Conservation (phyloP, 2,888 invertebrate species). For the Hypsopygia costalis region DNA sequence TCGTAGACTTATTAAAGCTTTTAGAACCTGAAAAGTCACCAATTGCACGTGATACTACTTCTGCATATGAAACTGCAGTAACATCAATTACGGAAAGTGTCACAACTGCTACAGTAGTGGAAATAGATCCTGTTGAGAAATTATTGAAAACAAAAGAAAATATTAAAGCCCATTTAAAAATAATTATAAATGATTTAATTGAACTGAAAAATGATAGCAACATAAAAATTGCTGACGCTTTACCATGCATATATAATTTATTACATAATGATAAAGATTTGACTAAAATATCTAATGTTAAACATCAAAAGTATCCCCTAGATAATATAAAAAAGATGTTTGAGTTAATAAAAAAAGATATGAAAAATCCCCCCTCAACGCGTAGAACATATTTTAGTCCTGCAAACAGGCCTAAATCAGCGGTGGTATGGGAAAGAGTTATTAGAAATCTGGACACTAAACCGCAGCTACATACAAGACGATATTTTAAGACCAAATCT, state of each 20-base stretch:
- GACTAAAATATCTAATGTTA: slow-evolving; percentile 6
- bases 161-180: slow-evolving; percentile 57
- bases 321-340: slow-evolving; percentile 45
- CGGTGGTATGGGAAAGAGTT: slow-evolving; percentile 55
- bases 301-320: slow-evolving; percentile 11
- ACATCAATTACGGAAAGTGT: slow-evolving; percentile 4
- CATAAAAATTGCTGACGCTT: slow-evolving; percentile 41
- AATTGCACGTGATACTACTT: background rate
- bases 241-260: slow-evolving; percentile 62
- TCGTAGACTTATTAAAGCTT: slow-evolving; percentile 51
- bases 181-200: slow-evolving; percentile 54
- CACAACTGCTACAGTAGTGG: background rate
- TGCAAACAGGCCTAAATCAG: slow-evolving; percentile 45
- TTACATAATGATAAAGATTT: slow-evolving; percentile 30
- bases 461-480: slow-evolving; percentile 30
- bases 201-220: slow-evolving; percentile 51
- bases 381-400: slow-evolving; percentile 32
- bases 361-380: slow-evolving; percentile 23
- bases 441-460: slow-evolving; percentile 43
- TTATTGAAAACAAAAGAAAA: slow-evolving; percentile 46
- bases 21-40: slow-evolving; percentile 24
- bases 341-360: slow-evolving; percentile 41
- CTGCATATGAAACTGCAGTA: slow-evolving; percentile 9
- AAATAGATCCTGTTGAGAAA: slow-evolving; percentile 12
- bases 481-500: slow-evolving; percentile 34